A percentile compares a stretch with the other conserved stretches of the same genome.
Evolutionary conservation across 1,140 invertebrate species (phyloP).

Genomic region (Tyrophagus putrescentiae): DNA sequence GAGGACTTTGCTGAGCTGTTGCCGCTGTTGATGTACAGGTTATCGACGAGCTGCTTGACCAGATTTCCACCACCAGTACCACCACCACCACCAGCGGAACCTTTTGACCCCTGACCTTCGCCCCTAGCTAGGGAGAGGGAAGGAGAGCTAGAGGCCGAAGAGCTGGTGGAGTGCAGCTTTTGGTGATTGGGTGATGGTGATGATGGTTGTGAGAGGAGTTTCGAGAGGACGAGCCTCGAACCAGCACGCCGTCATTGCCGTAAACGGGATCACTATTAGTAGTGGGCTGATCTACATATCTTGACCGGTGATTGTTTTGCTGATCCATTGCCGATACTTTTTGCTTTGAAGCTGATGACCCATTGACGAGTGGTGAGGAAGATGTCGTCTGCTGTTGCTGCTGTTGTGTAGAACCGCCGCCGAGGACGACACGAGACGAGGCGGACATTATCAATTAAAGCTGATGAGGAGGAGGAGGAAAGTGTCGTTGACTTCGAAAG

Average conservation of each 20-base stretch:
- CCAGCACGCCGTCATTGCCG: background rate
- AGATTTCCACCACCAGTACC: background rate
- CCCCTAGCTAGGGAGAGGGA: background rate
- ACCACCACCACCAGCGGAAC: background rate
- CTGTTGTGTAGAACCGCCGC: background rate
- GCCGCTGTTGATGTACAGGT: background rate
- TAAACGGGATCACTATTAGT: background rate
- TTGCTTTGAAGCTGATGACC: background rate
- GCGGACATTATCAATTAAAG: too few relatives aligned
- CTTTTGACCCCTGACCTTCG: background rate
- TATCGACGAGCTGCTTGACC: background rate
- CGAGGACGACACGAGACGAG: too few relatives aligned
- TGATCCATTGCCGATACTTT: background rate
- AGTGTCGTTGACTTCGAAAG: too few relatives aligned
- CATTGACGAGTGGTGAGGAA: conserved; percentile 6
- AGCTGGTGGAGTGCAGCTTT: background rate
- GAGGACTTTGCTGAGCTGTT: background rate
- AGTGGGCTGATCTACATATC: too few relatives aligned
- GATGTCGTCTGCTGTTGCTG: too few relatives aligned
- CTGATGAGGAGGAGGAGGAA: too few relatives aligned
- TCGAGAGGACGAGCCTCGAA: background rate
- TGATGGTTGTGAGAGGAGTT: background rate
- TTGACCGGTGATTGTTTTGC: background rate
- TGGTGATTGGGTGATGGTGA: background rate
- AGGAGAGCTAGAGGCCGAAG: background rate